These are phyloP conservation scores for Numenius phaeopus DNA, from an alignment of 2,797 vertebrate species.

Conservation along the genomic window DNA sequence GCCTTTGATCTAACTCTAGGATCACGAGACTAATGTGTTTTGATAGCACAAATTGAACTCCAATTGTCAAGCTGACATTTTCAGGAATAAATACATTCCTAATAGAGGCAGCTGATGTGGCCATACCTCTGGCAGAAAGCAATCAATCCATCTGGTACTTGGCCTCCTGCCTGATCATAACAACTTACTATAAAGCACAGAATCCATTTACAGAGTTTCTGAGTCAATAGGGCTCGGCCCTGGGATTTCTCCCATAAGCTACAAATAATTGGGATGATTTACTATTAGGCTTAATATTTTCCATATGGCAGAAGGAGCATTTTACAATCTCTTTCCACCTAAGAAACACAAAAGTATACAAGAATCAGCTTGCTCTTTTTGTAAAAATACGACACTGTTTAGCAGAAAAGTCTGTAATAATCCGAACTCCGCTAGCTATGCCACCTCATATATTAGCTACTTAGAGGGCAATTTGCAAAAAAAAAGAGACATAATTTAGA, in stretches of 20 bases:
- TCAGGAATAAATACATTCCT: conserved; percentile 34
- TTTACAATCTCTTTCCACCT: not conserved
- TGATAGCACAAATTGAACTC: conserved; percentile 49
- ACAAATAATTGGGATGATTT: conserved; percentile 21
- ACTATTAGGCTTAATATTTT: not conserved
- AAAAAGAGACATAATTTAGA: not conserved
- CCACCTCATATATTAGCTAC: not conserved
- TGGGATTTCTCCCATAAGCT: conserved; percentile 11
- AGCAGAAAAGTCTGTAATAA: not conserved
- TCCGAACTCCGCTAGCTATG: not conserved
- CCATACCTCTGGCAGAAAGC: conserved; percentile 57
- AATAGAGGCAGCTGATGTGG: conserved; percentile 48
- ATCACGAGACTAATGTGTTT: conserved; percentile 20
- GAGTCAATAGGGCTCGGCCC: conserved; percentile 15
- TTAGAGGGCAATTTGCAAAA: not conserved
- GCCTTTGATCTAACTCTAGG: not conserved
- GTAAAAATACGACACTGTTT: not conserved
- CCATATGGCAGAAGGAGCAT: not conserved
- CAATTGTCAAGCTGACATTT: conserved; percentile 25
- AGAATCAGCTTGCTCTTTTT: not conserved
- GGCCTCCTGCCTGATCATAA: conserved; percentile 54
- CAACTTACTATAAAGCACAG: conserved; percentile 34
- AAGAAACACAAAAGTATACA: not conserved
- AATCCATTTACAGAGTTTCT: conserved; percentile 43
- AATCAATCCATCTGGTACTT: conserved; percentile 51